Base-by-base conservation (phyloP, 1,140 invertebrate species). In the Ostrea edulis region DNA sequence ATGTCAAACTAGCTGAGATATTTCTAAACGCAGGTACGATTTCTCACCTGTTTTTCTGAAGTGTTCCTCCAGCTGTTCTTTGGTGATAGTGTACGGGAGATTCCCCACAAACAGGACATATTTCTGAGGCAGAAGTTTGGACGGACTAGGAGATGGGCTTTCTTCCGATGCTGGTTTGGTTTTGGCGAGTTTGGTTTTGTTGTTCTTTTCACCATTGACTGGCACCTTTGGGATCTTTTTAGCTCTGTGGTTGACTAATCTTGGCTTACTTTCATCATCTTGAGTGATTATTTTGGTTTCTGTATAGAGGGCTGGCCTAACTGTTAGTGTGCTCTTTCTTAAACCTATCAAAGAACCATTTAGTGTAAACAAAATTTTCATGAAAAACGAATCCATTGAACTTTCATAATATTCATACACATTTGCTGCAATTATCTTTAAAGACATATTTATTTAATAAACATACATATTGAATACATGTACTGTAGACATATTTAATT, bases 41-140 rank as follows among this genome's bases (percentile, higher is more conserved):
- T n/a, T n/a, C n/a, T n/a, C n/a, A 93, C 93, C 93, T 88, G 93
- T 92, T 90, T 93, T 92, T 58, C 92, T 91, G 87, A 94, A 94
- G 84, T 94, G 93, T 77, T 92, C 91, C 83, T 92, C 90, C 53
- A 94, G 85, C 86, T 93, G 92, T 88, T 93, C 93, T 54, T 92
- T 90, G 17, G 91, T 92, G 0, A 93, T 86, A 71, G 90, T 87
- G 86, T 88, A 93, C 20, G 93, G 93, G 12, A 94, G 89, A 88
- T 94, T 94, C 4, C 93, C 93, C 55, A 94, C 90, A 90, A 93
- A 93, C 12, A 93, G 62, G 7, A 93, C 91, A 88, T 93, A 93
- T 29, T 90, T 88, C 25, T 90, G 86, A 54, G 87, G 86, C 25
- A 90, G 65, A 22, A 88, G 88, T 87, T 89, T 90, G 14, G 35